phyloP scores from a whole-genome alignment of 1,140 invertebrate genomes.

The Drosophila mayri region DNA sequence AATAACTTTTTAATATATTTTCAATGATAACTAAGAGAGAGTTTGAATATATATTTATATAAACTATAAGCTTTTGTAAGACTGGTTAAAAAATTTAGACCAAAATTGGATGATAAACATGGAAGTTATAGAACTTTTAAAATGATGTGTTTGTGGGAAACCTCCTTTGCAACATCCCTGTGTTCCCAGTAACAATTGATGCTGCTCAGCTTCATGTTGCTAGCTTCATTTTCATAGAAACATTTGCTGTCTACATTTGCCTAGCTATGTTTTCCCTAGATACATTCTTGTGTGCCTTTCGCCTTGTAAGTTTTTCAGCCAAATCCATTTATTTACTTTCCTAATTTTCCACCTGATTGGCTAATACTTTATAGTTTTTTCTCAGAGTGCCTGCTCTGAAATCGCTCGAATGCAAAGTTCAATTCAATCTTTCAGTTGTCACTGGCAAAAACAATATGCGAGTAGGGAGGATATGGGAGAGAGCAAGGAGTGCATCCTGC shows the following conservation, averaged over 20 bases:
- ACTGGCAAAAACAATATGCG: constrained; percentile 74
- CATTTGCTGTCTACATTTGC: neutral
- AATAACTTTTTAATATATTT: neutral
- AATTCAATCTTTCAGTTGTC: constrained; percentile 82
- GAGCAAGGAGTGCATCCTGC: constrained; percentile 26
- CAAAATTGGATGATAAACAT: neutral
- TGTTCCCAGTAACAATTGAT: neutral
- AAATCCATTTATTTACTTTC: neutral
- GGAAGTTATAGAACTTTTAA: neutral
- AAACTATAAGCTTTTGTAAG: neutral
- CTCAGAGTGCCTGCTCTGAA: constrained; percentile 6
- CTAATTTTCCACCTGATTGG: neutral
- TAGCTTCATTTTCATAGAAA: neutral
- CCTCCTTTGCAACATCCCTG: neutral
- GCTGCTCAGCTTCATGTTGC: neutral
- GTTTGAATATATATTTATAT: neutral
- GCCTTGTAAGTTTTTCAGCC: neutral
- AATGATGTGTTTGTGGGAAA: too few relatives aligned
- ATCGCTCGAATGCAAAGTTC: constrained; percentile 68
- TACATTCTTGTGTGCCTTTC: neutral
- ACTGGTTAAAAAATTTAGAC: neutral
- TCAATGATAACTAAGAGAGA: too few relatives aligned
- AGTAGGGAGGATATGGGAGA: constrained; percentile 1
- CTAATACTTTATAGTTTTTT: neutral
- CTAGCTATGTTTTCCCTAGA: neutral